phyloP scores from a whole-genome alignment of 2,888 invertebrate genomes.

The Chironomus tentans region DNA sequence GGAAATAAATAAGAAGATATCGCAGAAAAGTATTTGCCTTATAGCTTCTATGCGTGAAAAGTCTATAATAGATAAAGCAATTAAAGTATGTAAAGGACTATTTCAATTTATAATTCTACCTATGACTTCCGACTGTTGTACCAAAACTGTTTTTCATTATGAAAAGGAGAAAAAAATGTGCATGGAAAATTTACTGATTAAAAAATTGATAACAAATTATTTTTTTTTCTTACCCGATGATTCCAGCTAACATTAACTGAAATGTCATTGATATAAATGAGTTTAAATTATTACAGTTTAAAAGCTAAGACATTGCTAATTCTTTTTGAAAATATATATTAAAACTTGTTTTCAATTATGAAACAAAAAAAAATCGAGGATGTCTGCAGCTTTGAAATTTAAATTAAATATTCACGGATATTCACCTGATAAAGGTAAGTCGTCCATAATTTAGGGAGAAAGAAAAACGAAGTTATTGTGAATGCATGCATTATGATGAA shows the following conservation, averaged over 20 bases:
- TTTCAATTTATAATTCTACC: too few species aligned
- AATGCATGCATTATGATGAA: slow-evolving; percentile 9
- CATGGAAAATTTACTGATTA: too few species aligned
- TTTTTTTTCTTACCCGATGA: background rate
- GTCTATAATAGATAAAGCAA: slow-evolving; percentile 49
- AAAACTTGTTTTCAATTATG: too few species aligned
- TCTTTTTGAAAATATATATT: too few species aligned
- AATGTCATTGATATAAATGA: too few species aligned
- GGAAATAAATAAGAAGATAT: slow-evolving; percentile 57
- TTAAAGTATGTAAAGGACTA: too few species aligned
- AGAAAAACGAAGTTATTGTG: background rate
- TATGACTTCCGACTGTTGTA: slow-evolving; percentile 39
- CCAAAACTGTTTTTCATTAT: background rate
- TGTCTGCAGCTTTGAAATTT: too few species aligned
- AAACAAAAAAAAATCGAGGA: too few species aligned
- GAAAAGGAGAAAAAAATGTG: background rate
- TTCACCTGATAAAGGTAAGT: background rate
- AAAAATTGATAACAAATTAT: background rate
- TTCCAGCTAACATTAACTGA: background rate
- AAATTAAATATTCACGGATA: too few species aligned
- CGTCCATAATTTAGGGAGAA: background rate
- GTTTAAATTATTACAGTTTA: too few species aligned
- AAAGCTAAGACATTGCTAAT: too few species aligned
- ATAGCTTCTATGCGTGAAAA: slow-evolving; percentile 74
- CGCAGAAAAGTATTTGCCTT: slow-evolving; percentile 61